phyloP scores from a whole-genome alignment of 2,113 vertebrate genomes.

The Urocolius indicus region DNA sequence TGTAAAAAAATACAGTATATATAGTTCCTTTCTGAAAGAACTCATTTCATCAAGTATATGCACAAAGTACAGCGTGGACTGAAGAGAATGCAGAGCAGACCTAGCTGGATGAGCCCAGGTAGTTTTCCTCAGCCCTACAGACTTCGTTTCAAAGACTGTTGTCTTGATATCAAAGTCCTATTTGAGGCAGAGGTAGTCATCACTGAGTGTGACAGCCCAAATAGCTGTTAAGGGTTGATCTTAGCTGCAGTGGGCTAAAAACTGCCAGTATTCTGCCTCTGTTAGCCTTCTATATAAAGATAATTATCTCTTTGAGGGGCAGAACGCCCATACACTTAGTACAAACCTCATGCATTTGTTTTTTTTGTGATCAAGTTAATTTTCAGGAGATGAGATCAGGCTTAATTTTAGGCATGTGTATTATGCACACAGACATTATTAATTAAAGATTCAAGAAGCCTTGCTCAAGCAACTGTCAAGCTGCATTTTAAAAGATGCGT shows the following conservation, averaged over 20 bases:
- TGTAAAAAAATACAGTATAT: neutral
- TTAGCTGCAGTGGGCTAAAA: neutral
- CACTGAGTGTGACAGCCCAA: neutral
- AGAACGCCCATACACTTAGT: neutral
- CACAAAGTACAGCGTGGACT: neutral
- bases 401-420: neutral
- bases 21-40: neutral
- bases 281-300: neutral
- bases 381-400: neutral
- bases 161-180: neutral
- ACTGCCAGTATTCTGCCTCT: neutral
- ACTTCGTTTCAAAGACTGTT: neutral
- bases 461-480: neutral
- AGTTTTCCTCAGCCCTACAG: neutral
- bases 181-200: neutral
- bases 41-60: neutral
- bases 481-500: neutral
- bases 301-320: neutral
- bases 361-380: neutral
- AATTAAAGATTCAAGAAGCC: neutral
- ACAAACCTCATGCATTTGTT: neutral
- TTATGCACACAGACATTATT: neutral
- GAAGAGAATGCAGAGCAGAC: neutral
- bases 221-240: neutral
- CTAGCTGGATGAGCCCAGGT: neutral